Conservation (phyloP, 2,888 invertebrate genomes). For the Sphaerophoria taeniata region DNA sequence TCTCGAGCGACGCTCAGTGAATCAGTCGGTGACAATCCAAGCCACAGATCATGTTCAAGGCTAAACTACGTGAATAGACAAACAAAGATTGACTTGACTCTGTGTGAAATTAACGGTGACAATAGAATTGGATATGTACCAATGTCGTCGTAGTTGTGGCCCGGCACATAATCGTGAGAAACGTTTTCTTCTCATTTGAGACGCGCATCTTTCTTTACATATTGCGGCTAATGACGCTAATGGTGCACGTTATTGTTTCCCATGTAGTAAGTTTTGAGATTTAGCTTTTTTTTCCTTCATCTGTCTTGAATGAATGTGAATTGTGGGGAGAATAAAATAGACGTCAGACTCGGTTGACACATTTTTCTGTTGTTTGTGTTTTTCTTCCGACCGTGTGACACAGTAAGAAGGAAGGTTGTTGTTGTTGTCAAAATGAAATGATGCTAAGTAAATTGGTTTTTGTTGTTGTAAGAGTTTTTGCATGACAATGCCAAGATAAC, state of each 20-base stretch:
- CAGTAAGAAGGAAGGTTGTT: constrained; percentile 25
- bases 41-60: constrained; percentile 63
- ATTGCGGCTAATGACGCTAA: constrained; percentile 49
- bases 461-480: constrained; percentile 50
- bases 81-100: constrained; percentile 4
- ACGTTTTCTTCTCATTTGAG: constrained; percentile 20
- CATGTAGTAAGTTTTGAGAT: constrained; percentile 17
- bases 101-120: constrained; percentile 25
- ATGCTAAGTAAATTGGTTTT: neutral
- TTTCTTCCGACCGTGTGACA: neutral
- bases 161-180: constrained; percentile 39
- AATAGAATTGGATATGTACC: constrained; percentile 31
- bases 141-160: neutral
- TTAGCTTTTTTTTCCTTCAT: neutral
- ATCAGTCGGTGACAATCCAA: constrained; percentile 10
- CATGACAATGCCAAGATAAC: constrained; percentile 64
- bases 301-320: constrained; percentile 13
- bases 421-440: neutral
- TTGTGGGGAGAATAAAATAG: constrained; percentile 28
- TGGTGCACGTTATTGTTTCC: constrained; percentile 57
- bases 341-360: constrained; percentile 40
- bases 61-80: constrained; percentile 41
- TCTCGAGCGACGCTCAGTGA: neutral
- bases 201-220: constrained; percentile 53
- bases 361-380: constrained; percentile 16